Conservation (phyloP, 2,113 vertebrate genomes). For the Guaruba guarouba region DNA sequence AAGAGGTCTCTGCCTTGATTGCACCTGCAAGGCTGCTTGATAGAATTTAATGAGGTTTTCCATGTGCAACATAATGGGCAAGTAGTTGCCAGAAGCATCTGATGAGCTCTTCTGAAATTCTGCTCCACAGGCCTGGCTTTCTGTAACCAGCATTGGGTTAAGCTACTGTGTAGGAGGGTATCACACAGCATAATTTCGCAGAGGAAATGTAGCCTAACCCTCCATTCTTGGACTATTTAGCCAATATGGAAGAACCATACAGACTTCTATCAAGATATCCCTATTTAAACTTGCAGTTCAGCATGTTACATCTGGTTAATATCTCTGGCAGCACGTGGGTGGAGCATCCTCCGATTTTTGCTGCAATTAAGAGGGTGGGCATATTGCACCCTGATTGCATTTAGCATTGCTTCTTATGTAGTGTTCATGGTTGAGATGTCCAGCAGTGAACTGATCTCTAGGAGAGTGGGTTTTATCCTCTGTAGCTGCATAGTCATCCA, state of each 20-base stretch:
- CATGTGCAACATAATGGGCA: neutral
- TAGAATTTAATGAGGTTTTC: neutral
- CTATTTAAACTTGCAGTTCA: neutral
- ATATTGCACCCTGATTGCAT: neutral
- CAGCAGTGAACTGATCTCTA: neutral
- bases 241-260: neutral
- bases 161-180: neutral
- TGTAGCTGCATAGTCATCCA: accelerated
- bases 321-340: neutral
- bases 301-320: neutral
- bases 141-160: neutral
- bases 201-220: neutral
- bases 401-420: neutral
- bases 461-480: neutral
- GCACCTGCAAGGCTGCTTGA: neutral
- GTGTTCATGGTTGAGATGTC: neutral
- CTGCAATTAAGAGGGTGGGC: neutral
- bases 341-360: neutral
- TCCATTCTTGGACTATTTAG: neutral
- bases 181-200: neutral
- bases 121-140: neutral
- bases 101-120: neutral
- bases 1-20: neutral
- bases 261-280: neutral
- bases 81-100: neutral